Conservation (phyloP, 1,140 invertebrate species). For the Thaumatotibia leucotreta region DNA sequence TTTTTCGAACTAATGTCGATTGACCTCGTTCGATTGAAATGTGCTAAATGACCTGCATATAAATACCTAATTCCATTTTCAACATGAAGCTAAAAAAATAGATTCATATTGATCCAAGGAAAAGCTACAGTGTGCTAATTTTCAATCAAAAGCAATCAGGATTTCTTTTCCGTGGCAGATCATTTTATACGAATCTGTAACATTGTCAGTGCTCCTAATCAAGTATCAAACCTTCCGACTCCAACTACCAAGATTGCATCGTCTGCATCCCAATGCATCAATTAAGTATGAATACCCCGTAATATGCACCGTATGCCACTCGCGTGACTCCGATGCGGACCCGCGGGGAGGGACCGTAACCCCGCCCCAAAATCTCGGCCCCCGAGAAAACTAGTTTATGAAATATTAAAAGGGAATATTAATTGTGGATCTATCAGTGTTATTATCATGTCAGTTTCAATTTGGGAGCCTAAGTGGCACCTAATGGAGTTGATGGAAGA, state of each 20-base stretch:
- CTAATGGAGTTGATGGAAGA: constrained; percentile 26
- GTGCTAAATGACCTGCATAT: too few relatives aligned
- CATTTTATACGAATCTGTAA: too few relatives aligned
- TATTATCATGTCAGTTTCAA: constrained; percentile 70
- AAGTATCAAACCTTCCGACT: constrained; percentile 41
- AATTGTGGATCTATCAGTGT: constrained; percentile 65
- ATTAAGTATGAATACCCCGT: constrained; percentile 72
- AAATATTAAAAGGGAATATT: constrained; percentile 61
- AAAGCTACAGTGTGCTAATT: too few relatives aligned
- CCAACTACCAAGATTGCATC: neutral
- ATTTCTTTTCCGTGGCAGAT: too few relatives aligned
- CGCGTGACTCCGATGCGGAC: constrained; percentile 63
- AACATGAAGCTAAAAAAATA: too few relatives aligned
- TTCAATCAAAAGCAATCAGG: too few relatives aligned
- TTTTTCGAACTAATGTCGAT: too few relatives aligned
- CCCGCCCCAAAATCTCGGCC: constrained; percentile 44
- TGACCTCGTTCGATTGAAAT: too few relatives aligned
- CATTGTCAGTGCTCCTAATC: too few relatives aligned
- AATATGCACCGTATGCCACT: constrained; percentile 62
- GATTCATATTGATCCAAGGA: too few relatives aligned
- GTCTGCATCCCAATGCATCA: constrained; percentile 48
- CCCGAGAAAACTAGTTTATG: constrained; percentile 63
- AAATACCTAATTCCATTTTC: too few relatives aligned
- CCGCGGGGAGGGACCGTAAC: too few relatives aligned
- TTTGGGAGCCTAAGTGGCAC: constrained; percentile 55